These are phyloP conservation scores for Lithophane semibrunnea DNA, from an alignment of 2,888 invertebrate species.

Conservation along the genomic window DNA sequence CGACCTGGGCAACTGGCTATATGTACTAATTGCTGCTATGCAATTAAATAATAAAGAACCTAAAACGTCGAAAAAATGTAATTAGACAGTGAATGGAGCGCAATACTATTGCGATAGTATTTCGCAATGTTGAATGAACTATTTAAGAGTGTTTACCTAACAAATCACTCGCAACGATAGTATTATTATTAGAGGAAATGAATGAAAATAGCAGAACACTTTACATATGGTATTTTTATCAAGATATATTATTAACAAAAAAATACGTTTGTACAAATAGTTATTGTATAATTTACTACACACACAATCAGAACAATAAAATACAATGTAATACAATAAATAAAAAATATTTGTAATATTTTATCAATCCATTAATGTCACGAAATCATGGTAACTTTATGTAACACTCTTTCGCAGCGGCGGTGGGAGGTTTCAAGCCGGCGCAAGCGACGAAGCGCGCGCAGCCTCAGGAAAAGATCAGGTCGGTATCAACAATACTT, in stretches of 20 bases:
- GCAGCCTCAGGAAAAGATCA: conserved; percentile 87
- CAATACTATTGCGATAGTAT: conserved; percentile 27
- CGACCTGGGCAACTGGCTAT: neutral
- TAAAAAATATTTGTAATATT: conserved; percentile 35
- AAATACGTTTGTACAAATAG: neutral
- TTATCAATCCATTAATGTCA: conserved; percentile 57
- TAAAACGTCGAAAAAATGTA: conserved; percentile 12
- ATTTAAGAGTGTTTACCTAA: conserved; percentile 27
- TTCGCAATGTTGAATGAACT: conserved; percentile 45
- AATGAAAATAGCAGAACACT: neutral
- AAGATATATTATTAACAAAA: neutral
- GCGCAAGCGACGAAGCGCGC: conserved; percentile 81
- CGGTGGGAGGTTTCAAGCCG: conserved; percentile 84
- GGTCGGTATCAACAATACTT: conserved; percentile 78
- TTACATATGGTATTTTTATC: neutral
- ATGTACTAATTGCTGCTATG: conserved; percentile 34
- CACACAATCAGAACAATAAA: conserved; percentile 7
- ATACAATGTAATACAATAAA: conserved; percentile 11
- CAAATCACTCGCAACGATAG: neutral
- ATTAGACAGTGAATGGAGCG: conserved; percentile 28
- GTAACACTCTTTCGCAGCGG: conserved; percentile 84
- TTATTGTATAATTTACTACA: conserved; percentile 4
- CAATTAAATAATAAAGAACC: conserved; percentile 18
- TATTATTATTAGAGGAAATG: neutral
- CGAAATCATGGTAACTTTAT: conserved; percentile 80